phyloP scores from a whole-genome alignment of 2,113 vertebrate genomes.

The Piprites chloris region DNA sequence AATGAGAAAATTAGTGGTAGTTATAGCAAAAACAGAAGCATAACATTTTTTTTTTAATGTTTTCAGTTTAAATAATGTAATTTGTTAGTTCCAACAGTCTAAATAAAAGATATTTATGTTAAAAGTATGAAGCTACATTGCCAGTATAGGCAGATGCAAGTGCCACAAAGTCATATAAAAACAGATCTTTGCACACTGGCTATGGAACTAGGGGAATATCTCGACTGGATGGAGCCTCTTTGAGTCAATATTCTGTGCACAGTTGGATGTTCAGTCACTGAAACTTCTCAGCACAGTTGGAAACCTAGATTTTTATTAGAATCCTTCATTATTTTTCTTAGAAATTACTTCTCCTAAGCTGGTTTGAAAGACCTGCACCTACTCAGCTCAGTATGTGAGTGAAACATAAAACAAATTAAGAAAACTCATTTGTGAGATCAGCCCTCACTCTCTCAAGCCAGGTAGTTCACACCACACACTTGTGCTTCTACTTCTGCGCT shows the following conservation, averaged over 20 bases:
- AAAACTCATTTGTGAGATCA: background rate
- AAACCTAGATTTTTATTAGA: background rate
- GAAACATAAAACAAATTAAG: background rate
- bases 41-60: background rate
- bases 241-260: background rate
- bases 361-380: background rate
- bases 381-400: background rate
- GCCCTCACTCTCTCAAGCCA: background rate
- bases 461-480: rapidly evolving
- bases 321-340: background rate
- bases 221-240: background rate
- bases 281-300: background rate
- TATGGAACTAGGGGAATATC: background rate
- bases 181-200: background rate
- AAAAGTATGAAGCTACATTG: background rate
- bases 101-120: background rate
- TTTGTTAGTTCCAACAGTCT: background rate
- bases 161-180: rapidly evolving
- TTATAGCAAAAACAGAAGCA: background rate
- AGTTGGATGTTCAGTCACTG: background rate
- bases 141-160: background rate
- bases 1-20: background rate
- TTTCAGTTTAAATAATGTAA: background rate
- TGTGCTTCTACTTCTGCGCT: background rate
- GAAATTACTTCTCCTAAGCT: background rate